Evolutionary conservation across 2,113 vertebrate species (phyloP).

Genomic region (Marcusenius ussheri): DNA sequence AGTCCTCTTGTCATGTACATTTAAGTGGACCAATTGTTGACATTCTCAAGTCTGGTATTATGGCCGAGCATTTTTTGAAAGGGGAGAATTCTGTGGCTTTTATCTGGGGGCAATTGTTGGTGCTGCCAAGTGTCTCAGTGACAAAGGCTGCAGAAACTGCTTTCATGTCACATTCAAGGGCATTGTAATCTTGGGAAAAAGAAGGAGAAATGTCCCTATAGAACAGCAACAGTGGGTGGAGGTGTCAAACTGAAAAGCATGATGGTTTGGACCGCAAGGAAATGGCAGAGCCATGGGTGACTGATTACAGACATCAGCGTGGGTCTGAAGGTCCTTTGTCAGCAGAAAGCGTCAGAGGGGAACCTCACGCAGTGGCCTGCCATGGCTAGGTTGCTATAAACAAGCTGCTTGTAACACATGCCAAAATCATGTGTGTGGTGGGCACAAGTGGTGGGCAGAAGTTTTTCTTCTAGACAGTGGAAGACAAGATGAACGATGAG

Average conservation of each 20-base stretch:
- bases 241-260: background rate
- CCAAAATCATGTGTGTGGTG: background rate
- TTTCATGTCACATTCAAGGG: background rate
- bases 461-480: background rate
- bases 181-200: background rate
- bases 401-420: background rate
- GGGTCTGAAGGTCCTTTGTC: background rate
- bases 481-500: background rate
- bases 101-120: background rate
- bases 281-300: constrained; percentile 2
- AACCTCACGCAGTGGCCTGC: background rate
- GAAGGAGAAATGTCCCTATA: background rate
- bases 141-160: background rate
- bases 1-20: background rate
- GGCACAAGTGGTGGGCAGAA: background rate
- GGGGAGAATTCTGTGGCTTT: background rate
- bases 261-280: background rate
- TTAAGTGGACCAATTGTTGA: background rate
- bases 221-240: background rate
- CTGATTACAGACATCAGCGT: constrained; percentile 5
- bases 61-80: background rate
- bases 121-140: constrained; percentile 11
- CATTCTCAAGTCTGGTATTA: constrained; percentile 5
- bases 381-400: background rate
- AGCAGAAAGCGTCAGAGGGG: background rate